Evolutionary conservation across 2,888 invertebrate genomes (phyloP).

Genomic region (Yponomeuta malinellus): DNA sequence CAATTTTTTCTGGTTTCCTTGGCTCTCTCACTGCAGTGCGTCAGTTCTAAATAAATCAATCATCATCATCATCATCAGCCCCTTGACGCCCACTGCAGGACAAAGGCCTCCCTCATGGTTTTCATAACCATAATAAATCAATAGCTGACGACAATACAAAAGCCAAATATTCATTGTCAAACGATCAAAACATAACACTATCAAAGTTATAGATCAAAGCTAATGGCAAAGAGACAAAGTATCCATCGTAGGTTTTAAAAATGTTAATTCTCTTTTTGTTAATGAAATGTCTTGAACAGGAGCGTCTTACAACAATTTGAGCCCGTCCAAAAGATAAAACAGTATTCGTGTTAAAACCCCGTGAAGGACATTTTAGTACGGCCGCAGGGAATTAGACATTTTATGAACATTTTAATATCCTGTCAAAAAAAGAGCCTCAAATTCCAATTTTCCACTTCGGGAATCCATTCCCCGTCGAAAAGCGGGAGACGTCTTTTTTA

Average conservation of each 20-base stretch:
- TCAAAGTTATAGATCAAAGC: too few relatives aligned
- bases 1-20: too few relatives aligned
- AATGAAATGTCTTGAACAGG: not conserved
- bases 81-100: too few relatives aligned
- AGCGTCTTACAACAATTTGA: not conserved
- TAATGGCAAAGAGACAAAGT: not conserved
- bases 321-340: not conserved
- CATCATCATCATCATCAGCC: too few relatives aligned
- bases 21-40: too few relatives aligned
- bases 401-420: slow-evolving; percentile 41
- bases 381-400: slow-evolving; percentile 27
- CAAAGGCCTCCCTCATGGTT: too few relatives aligned
- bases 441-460: slow-evolving; percentile 44
- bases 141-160: too few relatives aligned
- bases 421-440: slow-evolving; percentile 41
- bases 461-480: slow-evolving; percentile 29
- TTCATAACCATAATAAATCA: too few relatives aligned
- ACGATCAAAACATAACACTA: too few relatives aligned
- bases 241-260: not conserved
- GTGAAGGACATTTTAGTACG: slow-evolving; percentile 9
- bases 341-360: not conserved
- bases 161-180: too few relatives aligned
- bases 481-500: slow-evolving; percentile 9
- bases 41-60: too few relatives aligned
- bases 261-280: not conserved